A percentile compares a stretch with the other conserved stretches of the same genome.
Conservation (phyloP, 2,797 vertebrate genomes). For the Bucorvus abyssinicus region DNA sequence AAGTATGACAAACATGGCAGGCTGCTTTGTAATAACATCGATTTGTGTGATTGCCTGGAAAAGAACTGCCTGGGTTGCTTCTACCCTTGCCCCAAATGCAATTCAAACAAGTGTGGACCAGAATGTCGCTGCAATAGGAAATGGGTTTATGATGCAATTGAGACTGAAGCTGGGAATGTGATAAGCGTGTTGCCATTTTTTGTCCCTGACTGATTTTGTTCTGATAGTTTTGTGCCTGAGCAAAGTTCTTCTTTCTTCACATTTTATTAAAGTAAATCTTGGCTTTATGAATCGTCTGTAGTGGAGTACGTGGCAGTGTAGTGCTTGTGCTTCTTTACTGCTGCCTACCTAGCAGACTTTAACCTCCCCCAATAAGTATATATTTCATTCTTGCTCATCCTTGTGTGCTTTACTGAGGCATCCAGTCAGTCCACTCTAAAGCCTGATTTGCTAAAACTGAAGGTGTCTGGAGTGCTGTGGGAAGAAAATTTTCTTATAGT, state of each 20-base stretch:
- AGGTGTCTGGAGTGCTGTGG: background rate
- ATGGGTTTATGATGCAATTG: constrained; percentile 76
- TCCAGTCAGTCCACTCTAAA: background rate
- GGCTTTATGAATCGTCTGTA: background rate
- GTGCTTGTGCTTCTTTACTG: background rate
- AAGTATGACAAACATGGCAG: constrained; percentile 73
- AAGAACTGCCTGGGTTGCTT: constrained; percentile 79
- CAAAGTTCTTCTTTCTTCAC: background rate
- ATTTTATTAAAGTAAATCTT: background rate
- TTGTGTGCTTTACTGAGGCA: background rate
- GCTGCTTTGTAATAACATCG: constrained; percentile 63
- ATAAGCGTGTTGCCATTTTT: constrained; percentile 69
- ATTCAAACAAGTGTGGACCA: constrained; percentile 78
- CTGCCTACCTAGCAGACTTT: background rate
- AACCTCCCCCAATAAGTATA: background rate
- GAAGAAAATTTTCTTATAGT: background rate
- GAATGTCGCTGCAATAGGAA: constrained; percentile 77
- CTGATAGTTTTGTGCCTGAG: background rate
- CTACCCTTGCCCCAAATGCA: constrained; percentile 81
- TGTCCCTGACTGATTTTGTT: constrained; percentile 10
- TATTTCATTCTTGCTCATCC: background rate
- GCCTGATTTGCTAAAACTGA: background rate
- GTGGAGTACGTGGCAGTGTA: background rate
- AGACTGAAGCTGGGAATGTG: constrained; percentile 69
- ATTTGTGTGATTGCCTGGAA: constrained; percentile 81